Base-by-base conservation (phyloP, 2,888 invertebrate species). In the Campoplex nolae region DNA sequence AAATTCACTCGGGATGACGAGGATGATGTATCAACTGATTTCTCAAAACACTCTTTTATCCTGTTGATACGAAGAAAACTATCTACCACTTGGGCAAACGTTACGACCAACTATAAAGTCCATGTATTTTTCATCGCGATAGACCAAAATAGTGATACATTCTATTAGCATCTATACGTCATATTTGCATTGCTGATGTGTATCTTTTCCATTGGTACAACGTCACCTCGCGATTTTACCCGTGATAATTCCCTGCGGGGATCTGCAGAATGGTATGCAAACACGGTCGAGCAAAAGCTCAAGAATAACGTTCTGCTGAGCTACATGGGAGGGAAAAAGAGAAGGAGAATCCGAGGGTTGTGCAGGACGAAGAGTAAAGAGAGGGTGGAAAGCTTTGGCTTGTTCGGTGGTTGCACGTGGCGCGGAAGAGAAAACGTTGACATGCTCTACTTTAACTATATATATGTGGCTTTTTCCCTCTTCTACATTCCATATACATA, bases 201-300 rank as follows among this genome's bases (percentile, higher is more conserved):
- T 84, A 76, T 82, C 73, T 80, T 83, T 86, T 79, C 58, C 84
- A 87, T 87, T 71, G 82, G 42, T 71, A 71, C 67, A 48, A 84
- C 83, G 90, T 90, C 92, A 90, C 90, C 91, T 92, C 75, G 89
- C 90, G 88, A 89, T 88, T 89, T 88, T 88, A 79, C 77, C 82
- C 80, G 87, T 85, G 81, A 73, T 84, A 90, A 89, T 86, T 90
- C 92, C 91, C 90, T 32, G 79, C 77, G 90, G 92, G 88, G 88
- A 88, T 87, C 87, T 85, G 85, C 88, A 54, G 77, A 84, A 86
- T 86, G 91, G 89, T 92, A 92, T 92, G 90, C 90, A 92, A 92
- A 93, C 90, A 91, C 81, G 54, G 83, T 68, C 84, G 81, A 86
- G 70, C 62, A 62, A 38, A 73, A 70, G 68, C 48, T 48, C 54